A percentile compares a stretch with the other conserved stretches of the same genome.
Evolutionary conservation across 2,113 vertebrate genomes (phyloP).

Genomic region (Paramormyrops kingsleyae): DNA sequence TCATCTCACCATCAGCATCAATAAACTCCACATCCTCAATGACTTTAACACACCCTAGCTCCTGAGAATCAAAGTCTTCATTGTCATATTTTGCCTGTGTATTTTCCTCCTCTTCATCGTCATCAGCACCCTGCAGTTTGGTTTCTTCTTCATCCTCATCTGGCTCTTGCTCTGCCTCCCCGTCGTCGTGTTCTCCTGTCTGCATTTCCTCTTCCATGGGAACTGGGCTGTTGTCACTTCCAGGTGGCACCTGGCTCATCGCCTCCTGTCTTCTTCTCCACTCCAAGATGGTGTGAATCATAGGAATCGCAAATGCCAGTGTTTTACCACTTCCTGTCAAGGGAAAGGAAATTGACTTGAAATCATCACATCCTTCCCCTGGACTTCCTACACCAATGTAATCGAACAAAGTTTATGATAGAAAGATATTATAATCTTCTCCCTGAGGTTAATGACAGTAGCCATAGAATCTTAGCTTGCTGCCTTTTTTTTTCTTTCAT

Average conservation of each 20-base stretch:
- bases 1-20: rapidly evolving
- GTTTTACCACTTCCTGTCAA: conserved; percentile 91
- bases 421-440: neutral
- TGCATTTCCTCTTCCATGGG: neutral
- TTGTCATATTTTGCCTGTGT: conserved; percentile 31
- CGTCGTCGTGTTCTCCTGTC: conserved; percentile 6
- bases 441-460: neutral
- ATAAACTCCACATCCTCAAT: conserved; percentile 43
- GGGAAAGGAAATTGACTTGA: conserved; percentile 12
- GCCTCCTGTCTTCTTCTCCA: conserved; percentile 62
- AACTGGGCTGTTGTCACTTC: conserved; percentile 30
- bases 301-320: conserved; percentile 88
- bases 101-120: conserved; percentile 12
- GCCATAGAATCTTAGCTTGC: neutral
- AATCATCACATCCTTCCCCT: neutral
- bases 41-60: conserved; percentile 45
- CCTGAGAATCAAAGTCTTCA: conserved; percentile 21
- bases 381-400: neutral
- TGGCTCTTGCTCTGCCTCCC: neutral
- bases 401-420: neutral
- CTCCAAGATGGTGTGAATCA: conserved; percentile 84
- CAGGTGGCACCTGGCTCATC: neutral
- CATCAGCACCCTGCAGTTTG: conserved; percentile 26
- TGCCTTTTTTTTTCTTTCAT: neutral
- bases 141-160: neutral